Conservation (phyloP, 2,113 vertebrate species). For the Chitala chitala region DNA sequence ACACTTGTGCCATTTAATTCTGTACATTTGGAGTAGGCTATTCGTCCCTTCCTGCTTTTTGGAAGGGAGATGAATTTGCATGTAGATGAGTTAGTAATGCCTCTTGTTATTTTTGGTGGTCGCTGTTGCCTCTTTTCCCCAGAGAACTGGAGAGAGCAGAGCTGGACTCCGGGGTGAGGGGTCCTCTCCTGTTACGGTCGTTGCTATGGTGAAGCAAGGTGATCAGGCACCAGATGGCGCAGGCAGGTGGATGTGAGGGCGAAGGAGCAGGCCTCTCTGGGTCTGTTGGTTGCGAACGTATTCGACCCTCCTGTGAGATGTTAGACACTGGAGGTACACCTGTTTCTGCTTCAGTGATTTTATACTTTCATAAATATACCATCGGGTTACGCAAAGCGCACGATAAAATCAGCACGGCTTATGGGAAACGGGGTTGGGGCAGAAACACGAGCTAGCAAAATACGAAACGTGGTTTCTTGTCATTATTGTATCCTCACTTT, state of each 20-base stretch:
- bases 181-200: slow-evolving; percentile 8
- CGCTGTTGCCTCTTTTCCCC: neutral
- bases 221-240: neutral
- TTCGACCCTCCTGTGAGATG: neutral
- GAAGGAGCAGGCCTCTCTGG: neutral
- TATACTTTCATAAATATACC: no score
- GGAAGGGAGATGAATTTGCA: slow-evolving; percentile 40
- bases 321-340: no score
- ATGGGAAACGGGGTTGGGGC: no score
- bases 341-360: no score
- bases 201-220: slow-evolving; percentile 7
- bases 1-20: slow-evolving; percentile 36
- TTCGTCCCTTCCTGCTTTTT: slow-evolving; percentile 28
- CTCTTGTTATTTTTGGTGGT: slow-evolving; percentile 4
- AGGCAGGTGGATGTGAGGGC: neutral
- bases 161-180: neutral
- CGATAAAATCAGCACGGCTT: no score
- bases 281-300: neutral
- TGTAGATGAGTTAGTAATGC: slow-evolving; percentile 40
- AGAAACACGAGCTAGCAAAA: no score
- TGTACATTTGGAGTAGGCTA: slow-evolving; percentile 30
- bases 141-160: neutral
- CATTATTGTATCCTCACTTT: no score
- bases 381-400: no score
- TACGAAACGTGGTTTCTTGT: no score